phyloP scores from a whole-genome alignment of 2,888 invertebrate species.

The Glyphotaelius pellucidus region DNA sequence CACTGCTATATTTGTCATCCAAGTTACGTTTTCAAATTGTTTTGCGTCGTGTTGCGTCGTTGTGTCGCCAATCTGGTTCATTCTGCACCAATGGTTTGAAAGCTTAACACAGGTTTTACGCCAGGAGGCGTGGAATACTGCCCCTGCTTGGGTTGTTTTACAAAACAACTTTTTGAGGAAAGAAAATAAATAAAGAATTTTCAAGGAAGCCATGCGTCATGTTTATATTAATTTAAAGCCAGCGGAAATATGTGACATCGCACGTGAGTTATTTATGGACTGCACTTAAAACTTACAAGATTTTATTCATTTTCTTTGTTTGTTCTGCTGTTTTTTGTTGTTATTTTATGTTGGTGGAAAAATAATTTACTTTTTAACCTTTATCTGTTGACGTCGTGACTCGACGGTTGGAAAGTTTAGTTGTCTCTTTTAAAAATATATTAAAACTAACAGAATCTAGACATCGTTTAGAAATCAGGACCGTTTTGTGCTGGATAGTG shows the following conservation, averaged over 20 bases:
- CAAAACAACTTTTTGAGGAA: not conserved
- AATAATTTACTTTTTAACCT: not conserved
- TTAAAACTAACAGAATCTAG: not conserved
- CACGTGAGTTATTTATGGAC: not conserved
- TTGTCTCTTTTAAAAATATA: not conserved
- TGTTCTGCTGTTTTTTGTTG: not conserved
- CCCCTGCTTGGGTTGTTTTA: constrained; percentile 15
- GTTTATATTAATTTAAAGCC: constrained; percentile 9
- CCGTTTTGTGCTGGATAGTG: no score
- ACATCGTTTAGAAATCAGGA: not conserved
- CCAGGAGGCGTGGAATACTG: constrained; percentile 33
- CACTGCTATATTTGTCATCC: no score
- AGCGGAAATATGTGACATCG: not conserved
- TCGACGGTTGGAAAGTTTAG: not conserved
- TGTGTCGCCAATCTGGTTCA: not conserved
- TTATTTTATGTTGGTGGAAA: not conserved
- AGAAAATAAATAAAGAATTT: not conserved
- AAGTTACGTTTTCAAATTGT: no score
- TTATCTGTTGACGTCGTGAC: not conserved
- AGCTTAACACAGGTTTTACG: constrained; percentile 34
- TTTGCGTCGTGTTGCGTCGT: no score
- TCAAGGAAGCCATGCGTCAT: constrained; percentile 5
- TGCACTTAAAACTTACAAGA: not conserved
- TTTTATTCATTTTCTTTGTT: not conserved
- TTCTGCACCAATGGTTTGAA: not conserved